phyloP scores from a whole-genome alignment of 2,888 invertebrate species.

The Notodonta ziczac region DNA sequence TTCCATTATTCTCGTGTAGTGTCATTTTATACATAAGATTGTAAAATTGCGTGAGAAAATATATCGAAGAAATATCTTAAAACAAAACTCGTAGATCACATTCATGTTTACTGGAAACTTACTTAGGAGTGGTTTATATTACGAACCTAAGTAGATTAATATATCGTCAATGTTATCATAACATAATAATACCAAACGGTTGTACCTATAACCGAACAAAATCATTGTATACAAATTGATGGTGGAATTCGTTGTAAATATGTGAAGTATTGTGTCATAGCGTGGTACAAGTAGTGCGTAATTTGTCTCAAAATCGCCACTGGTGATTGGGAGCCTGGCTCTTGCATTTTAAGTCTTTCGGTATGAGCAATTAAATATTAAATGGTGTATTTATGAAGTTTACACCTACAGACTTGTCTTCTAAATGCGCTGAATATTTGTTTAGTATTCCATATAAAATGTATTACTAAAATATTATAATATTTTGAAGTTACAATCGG shows the following conservation, averaged over 20 bases:
- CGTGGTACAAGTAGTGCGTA: conserved; percentile 15
- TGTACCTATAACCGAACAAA: background rate
- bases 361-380: background rate
- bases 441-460: no score
- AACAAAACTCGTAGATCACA: conserved; percentile 1
- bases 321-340: background rate
- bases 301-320: conserved; percentile 9
- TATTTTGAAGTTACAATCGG: no score
- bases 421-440: no score
- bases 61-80: background rate
- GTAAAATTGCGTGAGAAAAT: conserved; percentile 7
- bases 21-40: conserved; percentile 10
- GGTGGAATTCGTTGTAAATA: conserved; percentile 47
- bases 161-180: background rate
- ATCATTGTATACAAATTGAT: conserved; percentile 6
- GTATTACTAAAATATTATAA: no score
- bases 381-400: no score
- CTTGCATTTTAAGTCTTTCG: background rate
- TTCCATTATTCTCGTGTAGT: conserved; percentile 1
- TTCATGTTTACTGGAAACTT: conserved; percentile 3
- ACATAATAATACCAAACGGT: background rate
- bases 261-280: conserved; percentile 35
- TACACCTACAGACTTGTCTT: no score
- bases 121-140: background rate
- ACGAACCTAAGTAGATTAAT: background rate